Conservation (phyloP, 2,797 vertebrate genomes). For the Cynopterus sphinx region DNA sequence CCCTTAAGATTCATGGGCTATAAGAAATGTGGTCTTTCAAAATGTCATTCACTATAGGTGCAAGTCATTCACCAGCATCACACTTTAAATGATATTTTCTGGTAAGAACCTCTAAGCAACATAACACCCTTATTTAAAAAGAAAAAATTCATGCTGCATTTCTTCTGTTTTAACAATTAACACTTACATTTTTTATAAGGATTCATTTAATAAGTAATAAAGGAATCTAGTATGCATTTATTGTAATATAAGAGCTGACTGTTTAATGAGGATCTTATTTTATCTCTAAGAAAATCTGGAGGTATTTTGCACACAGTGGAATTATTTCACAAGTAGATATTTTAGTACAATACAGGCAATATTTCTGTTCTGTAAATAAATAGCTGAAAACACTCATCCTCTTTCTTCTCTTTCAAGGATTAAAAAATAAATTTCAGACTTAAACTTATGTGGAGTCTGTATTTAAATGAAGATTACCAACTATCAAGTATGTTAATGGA, state of each 20-base stretch:
- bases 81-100: constrained; percentile 51
- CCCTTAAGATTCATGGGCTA: neutral
- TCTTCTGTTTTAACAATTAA: constrained; percentile 3
- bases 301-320: neutral
- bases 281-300: constrained; percentile 47
- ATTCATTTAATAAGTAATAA: constrained; percentile 42
- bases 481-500: neutral
- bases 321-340: constrained; percentile 33
- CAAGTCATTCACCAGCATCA: neutral
- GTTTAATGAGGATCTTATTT: constrained; percentile 33
- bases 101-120: constrained; percentile 43
- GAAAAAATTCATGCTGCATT: constrained; percentile 4
- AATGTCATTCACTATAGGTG: constrained; percentile 57
- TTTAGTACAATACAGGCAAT: neutral
- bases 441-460: neutral
- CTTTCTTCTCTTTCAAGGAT: neutral
- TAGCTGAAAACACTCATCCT: neutral
- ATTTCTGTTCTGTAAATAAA: constrained; percentile 38
- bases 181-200: constrained; percentile 26
- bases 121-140: neutral
- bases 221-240: neutral
- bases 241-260: constrained; percentile 35
- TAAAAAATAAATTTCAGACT: neutral
- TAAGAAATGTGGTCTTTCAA: constrained; percentile 53
- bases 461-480: neutral